These are phyloP conservation scores for Phylloscopus whistleri DNA, from an alignment of 2,113 vertebrate genomes.

Conservation along the genomic window DNA sequence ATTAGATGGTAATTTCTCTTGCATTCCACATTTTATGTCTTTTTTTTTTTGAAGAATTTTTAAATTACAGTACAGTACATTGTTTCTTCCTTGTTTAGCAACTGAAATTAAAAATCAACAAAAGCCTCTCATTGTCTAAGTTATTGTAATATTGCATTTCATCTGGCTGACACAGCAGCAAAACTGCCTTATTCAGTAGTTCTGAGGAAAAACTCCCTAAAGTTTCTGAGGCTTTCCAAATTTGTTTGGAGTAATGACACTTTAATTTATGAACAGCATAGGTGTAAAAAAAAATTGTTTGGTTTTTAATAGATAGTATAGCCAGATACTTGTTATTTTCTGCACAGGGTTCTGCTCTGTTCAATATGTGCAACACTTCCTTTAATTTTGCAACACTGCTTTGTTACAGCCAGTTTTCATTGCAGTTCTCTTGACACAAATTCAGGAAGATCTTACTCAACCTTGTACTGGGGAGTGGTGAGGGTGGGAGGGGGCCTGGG, in stretches of 20 bases:
- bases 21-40: background rate
- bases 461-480: rapidly evolving
- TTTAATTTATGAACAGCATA: background rate
- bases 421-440: rapidly evolving
- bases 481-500: rapidly evolving
- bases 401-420: background rate
- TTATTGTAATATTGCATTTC: background rate
- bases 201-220: background rate
- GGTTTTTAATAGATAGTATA: rapidly evolving
- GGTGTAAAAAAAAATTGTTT: background rate
- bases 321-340: background rate
- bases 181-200: background rate
- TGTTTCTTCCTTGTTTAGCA: background rate
- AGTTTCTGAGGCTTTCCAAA: background rate
- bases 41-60: background rate
- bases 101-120: background rate
- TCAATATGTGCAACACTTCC: background rate
- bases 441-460: background rate
- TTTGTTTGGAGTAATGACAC: background rate
- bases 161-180: background rate
- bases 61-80: background rate
- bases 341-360: background rate
- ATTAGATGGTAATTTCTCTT: background rate
- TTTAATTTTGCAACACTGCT: background rate
- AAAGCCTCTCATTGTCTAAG: background rate